Evolutionary conservation across 2,888 invertebrate species (phyloP).

Genomic region (Phyllotreta cruciferae): DNA sequence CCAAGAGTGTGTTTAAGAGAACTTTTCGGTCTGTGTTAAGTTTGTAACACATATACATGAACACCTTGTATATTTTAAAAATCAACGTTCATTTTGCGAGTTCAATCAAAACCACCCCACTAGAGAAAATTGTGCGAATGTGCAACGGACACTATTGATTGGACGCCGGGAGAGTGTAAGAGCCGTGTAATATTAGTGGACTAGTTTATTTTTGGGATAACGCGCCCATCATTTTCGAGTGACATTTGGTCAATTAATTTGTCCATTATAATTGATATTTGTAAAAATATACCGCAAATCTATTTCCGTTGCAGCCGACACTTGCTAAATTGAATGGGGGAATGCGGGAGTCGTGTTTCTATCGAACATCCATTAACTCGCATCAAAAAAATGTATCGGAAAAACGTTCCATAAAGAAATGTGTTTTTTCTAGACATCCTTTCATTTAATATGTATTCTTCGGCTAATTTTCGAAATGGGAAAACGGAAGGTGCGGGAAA

Average conservation of each 20-base stretch:
- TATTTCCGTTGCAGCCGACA: slow-evolving; percentile 43
- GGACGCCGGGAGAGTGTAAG: slow-evolving; percentile 1
- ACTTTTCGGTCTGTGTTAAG: too few relatives aligned
- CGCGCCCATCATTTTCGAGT: slow-evolving; percentile 31
- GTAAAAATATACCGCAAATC: slow-evolving; percentile 42
- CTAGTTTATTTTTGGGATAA: slow-evolving; percentile 30
- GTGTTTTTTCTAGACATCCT: too few relatives aligned
- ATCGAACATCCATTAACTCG: slow-evolving; percentile 23
- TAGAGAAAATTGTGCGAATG: slow-evolving; percentile 16
- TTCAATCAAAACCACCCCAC: slow-evolving; percentile 5
- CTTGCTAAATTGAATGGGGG: slow-evolving; percentile 33
- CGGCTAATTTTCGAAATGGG: too few relatives aligned
- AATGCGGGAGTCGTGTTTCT: slow-evolving; percentile 23
- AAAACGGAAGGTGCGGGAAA: too few relatives aligned
- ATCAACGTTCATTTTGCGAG: slow-evolving; percentile 8
- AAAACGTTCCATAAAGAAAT: too few relatives aligned
- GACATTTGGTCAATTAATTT: slow-evolving; percentile 40
- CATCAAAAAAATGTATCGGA: slow-evolving; percentile 23
- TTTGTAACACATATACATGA: too few relatives aligned
- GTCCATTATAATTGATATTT: slow-evolving; percentile 37
- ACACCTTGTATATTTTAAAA: too few relatives aligned
- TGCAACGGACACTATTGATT: slow-evolving; percentile 31
- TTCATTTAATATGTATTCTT: too few relatives aligned
- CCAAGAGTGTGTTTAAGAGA: too few relatives aligned
- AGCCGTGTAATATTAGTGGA: slow-evolving; percentile 24